Evolutionary conservation across 2,113 vertebrate species (phyloP).

Genomic region (Glaucidium brasilianum): DNA sequence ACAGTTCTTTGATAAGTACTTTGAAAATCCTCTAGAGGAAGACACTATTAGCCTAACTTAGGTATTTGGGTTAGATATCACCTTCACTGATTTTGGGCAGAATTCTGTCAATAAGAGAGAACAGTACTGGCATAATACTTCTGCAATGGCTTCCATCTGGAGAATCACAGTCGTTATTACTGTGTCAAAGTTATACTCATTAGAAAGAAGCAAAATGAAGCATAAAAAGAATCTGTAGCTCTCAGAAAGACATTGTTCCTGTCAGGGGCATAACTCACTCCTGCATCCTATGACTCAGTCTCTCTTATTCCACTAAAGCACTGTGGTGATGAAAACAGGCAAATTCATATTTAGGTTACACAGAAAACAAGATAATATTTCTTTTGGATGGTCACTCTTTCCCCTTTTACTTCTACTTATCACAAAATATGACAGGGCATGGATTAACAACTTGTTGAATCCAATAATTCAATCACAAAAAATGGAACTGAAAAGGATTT

Average conservation of each 20-base stretch:
- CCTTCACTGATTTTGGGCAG: neutral
- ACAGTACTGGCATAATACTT: neutral
- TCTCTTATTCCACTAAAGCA: neutral
- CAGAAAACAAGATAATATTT: neutral
- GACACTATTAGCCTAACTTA: neutral
- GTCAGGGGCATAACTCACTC: neutral
- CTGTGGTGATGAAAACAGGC: neutral
- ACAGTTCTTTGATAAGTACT: neutral
- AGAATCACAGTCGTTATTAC: neutral
- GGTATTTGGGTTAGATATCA: neutral
- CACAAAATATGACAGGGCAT: neutral
- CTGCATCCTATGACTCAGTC: neutral
- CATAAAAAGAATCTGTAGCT: neutral
- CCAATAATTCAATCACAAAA: neutral
- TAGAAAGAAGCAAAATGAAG: neutral
- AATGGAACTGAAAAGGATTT: neutral
- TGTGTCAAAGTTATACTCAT: neutral
- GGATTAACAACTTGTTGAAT: conserved; percentile 21
- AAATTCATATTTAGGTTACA: conserved; percentile 12
- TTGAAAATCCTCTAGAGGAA: neutral
- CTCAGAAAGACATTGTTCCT: neutral
- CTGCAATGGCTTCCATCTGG: neutral
- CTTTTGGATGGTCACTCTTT: neutral
- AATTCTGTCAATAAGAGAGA: neutral
- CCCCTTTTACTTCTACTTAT: neutral